Percentiles rank a stretch among this genome's conserved stretches.
These are phyloP conservation scores for Epirrhoe tristata DNA, from an alignment of 2,888 invertebrate genomes.

Conservation along the genomic window DNA sequence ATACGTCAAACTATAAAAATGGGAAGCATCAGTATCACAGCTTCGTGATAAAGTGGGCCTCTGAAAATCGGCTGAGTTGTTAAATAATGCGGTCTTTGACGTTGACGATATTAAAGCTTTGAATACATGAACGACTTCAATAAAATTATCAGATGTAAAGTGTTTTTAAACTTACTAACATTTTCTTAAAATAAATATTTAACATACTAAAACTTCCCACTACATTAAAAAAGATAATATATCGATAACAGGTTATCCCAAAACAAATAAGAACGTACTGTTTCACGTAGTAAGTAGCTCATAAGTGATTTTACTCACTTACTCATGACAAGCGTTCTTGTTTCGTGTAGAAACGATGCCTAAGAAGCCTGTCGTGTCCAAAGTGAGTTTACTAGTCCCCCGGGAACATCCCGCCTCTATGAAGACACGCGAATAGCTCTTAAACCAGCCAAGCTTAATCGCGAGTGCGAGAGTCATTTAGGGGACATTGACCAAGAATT, in stretches of 20 bases:
- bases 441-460: constrained; percentile 53
- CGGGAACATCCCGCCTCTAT: constrained; percentile 52
- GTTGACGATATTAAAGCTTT: constrained; percentile 21
- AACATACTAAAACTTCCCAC: too few species aligned
- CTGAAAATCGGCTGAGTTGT: constrained; percentile 39
- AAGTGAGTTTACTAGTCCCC: constrained; percentile 50
- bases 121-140: background rate
- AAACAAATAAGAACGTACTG: background rate
- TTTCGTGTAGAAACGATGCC: constrained; percentile 21
- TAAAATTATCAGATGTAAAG: too few species aligned
- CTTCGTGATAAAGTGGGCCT: constrained; percentile 36
- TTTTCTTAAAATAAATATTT: too few species aligned
- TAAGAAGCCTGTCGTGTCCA: constrained; percentile 50
- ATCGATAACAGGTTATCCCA: background rate
- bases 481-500: constrained; percentile 42
- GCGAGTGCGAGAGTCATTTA: constrained; percentile 54
- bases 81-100: constrained; percentile 46
- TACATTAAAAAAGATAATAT: too few species aligned
- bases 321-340: constrained; percentile 13
- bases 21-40: constrained; percentile 38
- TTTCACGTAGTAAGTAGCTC: background rate
- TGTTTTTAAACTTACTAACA: too few species aligned
- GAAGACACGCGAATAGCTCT: constrained; percentile 57
- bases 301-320: background rate
- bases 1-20: constrained; percentile 38